phyloP scores from a whole-genome alignment of 53 echinoderm and acorn worm species.

The Mesocentrotus franciscanus region DNA sequence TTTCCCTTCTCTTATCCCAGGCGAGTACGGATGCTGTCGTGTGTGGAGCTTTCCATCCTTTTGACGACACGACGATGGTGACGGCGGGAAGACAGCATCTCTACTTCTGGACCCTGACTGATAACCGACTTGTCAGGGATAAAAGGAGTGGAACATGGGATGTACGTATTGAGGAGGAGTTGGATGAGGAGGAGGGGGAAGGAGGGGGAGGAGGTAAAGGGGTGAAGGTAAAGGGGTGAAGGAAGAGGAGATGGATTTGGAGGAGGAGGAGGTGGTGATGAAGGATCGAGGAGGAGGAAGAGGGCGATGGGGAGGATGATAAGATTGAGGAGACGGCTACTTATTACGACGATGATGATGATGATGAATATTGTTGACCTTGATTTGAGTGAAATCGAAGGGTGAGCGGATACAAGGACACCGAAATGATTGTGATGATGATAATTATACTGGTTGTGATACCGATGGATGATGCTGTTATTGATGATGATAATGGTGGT shows the following conservation, averaged over 20 bases:
- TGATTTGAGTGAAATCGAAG: neutral
- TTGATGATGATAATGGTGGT: neutral
- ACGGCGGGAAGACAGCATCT: slow-evolving; percentile 90
- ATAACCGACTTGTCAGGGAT: slow-evolving; percentile 84
- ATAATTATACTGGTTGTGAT: neutral
- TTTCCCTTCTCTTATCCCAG: slow-evolving; percentile 18
- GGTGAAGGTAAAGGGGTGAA: no score
- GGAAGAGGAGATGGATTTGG: no score
- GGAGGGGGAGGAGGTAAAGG: neutral
- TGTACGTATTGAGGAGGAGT: slow-evolving; percentile 64
- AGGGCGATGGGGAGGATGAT: neutral
- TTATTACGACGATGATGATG: neutral
- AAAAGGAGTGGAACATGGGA: slow-evolving; percentile 93
- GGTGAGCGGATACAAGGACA: no score
- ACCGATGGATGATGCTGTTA: neutral
- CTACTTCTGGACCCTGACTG: slow-evolving; percentile 85
- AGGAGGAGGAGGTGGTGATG: neutral
- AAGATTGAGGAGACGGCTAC: neutral
- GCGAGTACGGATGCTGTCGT: slow-evolving; percentile 75
- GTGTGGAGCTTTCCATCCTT: slow-evolving; percentile 89
- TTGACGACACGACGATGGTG: slow-evolving; percentile 80
- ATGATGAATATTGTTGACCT: neutral
- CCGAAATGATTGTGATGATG: neutral
- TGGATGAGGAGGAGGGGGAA: neutral
- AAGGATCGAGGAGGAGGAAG: neutral